A percentile compares a stretch with the other conserved stretches of the same genome.
Evolutionary conservation across 2,113 vertebrate species (phyloP).

Genomic region (Channa argus): DNA sequence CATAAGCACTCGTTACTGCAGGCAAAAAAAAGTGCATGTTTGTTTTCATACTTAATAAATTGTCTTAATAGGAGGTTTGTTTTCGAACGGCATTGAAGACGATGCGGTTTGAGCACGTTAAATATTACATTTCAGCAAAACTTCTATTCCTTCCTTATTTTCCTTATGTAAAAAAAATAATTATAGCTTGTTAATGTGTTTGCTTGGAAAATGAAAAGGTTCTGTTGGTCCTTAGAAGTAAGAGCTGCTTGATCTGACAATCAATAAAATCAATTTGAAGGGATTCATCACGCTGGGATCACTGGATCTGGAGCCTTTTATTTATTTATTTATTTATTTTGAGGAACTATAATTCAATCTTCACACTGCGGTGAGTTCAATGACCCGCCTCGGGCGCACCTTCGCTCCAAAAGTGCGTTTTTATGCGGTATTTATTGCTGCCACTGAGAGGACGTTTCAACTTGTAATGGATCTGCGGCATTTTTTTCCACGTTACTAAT

Average conservation of each 20-base stretch:
- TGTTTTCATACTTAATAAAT: too few relatives aligned
- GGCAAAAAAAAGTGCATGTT: too few relatives aligned
- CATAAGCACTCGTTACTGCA: too few relatives aligned
- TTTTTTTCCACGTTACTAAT: conserved; percentile 45
- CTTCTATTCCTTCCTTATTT: neutral
- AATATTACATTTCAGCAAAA: neutral
- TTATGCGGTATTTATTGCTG: conserved; percentile 52
- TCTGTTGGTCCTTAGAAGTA: conserved; percentile 45
- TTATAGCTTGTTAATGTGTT: conserved; percentile 42
- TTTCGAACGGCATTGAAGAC: too few relatives aligned
- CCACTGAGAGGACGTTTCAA: conserved; percentile 39
- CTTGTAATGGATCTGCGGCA: conserved; percentile 45
- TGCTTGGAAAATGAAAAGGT: conserved; percentile 47
- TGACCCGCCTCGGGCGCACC: conserved; percentile 57
- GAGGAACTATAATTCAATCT: conserved; percentile 52
- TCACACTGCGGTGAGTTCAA: conserved; percentile 29
- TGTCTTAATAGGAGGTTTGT: too few relatives aligned
- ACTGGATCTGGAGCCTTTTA: conserved; percentile 24
- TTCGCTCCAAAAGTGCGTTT: conserved; percentile 41
- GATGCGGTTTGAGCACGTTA: neutral
- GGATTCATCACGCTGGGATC: conserved; percentile 23
- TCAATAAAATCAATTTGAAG: conserved; percentile 69
- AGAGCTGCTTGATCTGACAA: conserved; percentile 57
- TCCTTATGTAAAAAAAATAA: conserved; percentile 38
- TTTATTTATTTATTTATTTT: conserved; percentile 1